Percentiles rank a stretch among this genome's conserved stretches.
Conservation (phyloP, 2,888 invertebrate species). For the Nephrotoma appendiculata region DNA sequence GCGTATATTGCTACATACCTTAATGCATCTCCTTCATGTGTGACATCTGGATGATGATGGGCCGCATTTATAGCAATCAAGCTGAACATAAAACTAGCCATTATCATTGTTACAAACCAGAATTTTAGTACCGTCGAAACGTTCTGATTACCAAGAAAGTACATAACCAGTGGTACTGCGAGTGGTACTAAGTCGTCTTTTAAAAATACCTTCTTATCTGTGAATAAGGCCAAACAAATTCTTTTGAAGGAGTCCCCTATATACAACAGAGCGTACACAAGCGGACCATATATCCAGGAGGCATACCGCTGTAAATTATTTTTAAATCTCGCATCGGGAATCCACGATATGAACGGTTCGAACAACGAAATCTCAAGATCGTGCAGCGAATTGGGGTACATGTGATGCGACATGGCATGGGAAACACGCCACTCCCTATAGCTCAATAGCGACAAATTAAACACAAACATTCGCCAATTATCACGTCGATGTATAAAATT, state of each 20-base stretch:
- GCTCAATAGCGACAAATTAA: constrained; percentile 49
- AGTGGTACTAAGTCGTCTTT: constrained; percentile 32
- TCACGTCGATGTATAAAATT: constrained; percentile 64
- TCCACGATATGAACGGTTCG: constrained; percentile 51
- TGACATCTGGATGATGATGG: constrained; percentile 66
- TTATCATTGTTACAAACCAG: constrained; percentile 41
- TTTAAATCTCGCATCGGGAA: constrained; percentile 41
- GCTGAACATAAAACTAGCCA: constrained; percentile 44
- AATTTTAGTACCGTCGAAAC: constrained; percentile 20
- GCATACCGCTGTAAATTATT: constrained; percentile 35
- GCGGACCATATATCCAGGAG: constrained; percentile 37
- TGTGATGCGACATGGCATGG: constrained; percentile 64
- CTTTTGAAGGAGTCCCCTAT: constrained; percentile 22
- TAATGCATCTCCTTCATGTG: constrained; percentile 60
- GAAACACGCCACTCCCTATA: constrained; percentile 53
- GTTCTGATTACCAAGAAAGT: constrained; percentile 22
- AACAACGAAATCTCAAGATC: constrained; percentile 55
- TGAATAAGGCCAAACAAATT: constrained; percentile 18
- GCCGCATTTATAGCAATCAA: constrained; percentile 55
- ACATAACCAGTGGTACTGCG: constrained; percentile 32
- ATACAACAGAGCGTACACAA: constrained; percentile 23
- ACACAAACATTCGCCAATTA: constrained; percentile 65
- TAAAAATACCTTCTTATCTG: constrained; percentile 23
- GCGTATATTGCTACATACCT: constrained; percentile 30
- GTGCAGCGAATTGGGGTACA: constrained; percentile 59